These are phyloP conservation scores for Drosophila neutralis DNA, from an alignment of 2,888 invertebrate species.

Conservation along the genomic window DNA sequence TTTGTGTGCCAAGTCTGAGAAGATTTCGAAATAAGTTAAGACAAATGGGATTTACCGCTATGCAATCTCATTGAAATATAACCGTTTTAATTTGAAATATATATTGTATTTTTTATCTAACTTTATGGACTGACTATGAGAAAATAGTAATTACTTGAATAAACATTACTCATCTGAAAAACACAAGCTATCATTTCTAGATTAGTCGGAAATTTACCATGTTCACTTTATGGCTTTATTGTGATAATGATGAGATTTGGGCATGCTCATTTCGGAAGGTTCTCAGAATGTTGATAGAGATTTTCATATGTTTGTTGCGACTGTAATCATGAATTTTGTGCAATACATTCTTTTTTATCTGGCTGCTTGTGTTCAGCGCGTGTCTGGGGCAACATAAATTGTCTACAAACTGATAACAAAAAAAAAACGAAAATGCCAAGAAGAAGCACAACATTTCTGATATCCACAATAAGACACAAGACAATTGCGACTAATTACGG, in stretches of 20 bases:
- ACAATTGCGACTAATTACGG: constrained; percentile 46
- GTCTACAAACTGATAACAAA: constrained; percentile 22
- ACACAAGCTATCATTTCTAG: not conserved
- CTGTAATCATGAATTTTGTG: not conserved
- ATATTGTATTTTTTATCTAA: not conserved
- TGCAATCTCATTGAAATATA: not conserved
- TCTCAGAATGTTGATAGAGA: not conserved
- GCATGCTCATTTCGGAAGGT: not conserved
- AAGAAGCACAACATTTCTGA: constrained; percentile 12
- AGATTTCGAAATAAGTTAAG: constrained; percentile 8
- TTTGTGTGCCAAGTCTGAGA: not conserved
- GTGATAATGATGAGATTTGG: not conserved
- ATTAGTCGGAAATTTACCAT: not conserved
- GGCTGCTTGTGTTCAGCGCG: constrained; percentile 6
- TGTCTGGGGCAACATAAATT: constrained; percentile 22
- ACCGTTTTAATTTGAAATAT: not conserved
- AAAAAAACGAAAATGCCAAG: not conserved
- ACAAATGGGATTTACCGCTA: not conserved
- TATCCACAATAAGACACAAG: constrained; percentile 20
- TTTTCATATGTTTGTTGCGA: not conserved
- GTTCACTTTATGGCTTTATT: not conserved
- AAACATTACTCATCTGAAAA: not conserved
- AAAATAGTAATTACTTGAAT: too few species aligned
- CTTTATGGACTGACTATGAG: too few species aligned
- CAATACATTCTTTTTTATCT: not conserved